Evolutionary conservation across 2,797 vertebrate species (phyloP), one percentile per base, ranked within the genome.

Genomic region (Caiman crocodilus): DNA sequence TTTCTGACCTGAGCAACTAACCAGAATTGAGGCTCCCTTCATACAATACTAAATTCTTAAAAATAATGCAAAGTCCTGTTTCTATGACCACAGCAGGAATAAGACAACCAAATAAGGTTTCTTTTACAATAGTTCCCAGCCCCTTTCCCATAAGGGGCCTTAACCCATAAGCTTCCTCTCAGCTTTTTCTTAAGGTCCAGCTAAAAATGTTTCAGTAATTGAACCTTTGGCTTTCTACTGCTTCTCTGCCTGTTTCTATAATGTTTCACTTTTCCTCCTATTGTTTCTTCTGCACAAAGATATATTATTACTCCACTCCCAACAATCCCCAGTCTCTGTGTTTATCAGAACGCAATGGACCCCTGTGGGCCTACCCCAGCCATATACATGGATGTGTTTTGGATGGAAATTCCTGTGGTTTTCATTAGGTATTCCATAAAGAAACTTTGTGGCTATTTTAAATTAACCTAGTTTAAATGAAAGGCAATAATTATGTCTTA

Each of bases 101-200:
- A 42, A 78, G 90, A 58, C 26, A 89, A 63, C 26, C 82, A 76
- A 87, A 86, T 69, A 14, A 14, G 35, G 14, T 79, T 90, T 78
- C 60, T 4, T 0, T 61, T 21, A 77, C 89, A 87, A 57, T 23
- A 90, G 3, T 8, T 81, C 76, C 1, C 2, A 13, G 7, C 13
- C 90, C 4, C 6, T 88, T 82, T 81, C 32, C 88, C 79, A 30
- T 4, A 84, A 85, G 9, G 32, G 9, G 32, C 25, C 15, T 60
- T 63, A 76, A 28, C 30, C 28, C 30, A 21, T 30, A 55, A 65
- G 42, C 14, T 57, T 65, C 64, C 65, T 32, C 23, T 80, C 58
- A 13, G 57, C 42, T 50, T 50, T 55, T 32, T 14, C 61, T 76
- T 55, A 50, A 16, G 21, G n/a, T 5, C 50, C 79, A 50, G 42